Evolutionary conservation across 2,888 invertebrate genomes (phyloP), one percentile per base, ranked within the genome.

Genomic region (Dynastes tityus): DNA sequence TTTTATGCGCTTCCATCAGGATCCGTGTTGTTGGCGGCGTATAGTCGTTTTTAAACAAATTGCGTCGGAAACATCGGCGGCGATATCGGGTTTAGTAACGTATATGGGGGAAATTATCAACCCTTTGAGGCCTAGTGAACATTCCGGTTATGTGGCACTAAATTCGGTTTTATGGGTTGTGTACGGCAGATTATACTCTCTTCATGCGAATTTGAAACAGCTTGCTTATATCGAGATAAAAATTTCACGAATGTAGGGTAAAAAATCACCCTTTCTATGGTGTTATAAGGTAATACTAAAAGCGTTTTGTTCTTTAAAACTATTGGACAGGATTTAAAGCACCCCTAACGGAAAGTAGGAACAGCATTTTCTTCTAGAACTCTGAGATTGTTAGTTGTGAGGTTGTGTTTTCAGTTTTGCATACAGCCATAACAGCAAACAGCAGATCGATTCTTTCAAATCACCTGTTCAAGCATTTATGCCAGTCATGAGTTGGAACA

Each of bases 1-100:
- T 22, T 67, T 49, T 67, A 67, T 45, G 27, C 45, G 67, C 67
- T 9, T 45, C 32, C 63, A 32, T 58, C 55, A 22, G n/a, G 16
- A 37, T 58, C 16, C 13, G 53, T n/a, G n/a, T 16, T 53, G 16
- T 13, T 53, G 16, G 53, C n/a, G 53, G n/a, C 45, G 49, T 49
- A 2, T 5, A 9, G 51, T 27, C 27, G 16, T n/a, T 32, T 73
- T 58, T 37, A 55, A 40, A 73, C n/a, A 73, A 61, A 58, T 55
- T 40, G 40, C 40, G 29, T 27, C 11, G 32, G 16, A 32, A n/a
- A 45, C 16, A 37, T 37, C 32, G 45, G 45, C 45, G 8, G 9
- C 49, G 45, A 45, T 49, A 49, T 27, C 22, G 49, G 64, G 11
- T 29, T 27, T 37, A 13, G 40, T 13, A 64, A n/a, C n/a, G 11